A percentile compares a stretch with the other conserved stretches of the same genome.
These are phyloP conservation scores for Andinoacara biseriatus DNA, from an alignment of 2,113 vertebrate species.

Conservation along the genomic window DNA sequence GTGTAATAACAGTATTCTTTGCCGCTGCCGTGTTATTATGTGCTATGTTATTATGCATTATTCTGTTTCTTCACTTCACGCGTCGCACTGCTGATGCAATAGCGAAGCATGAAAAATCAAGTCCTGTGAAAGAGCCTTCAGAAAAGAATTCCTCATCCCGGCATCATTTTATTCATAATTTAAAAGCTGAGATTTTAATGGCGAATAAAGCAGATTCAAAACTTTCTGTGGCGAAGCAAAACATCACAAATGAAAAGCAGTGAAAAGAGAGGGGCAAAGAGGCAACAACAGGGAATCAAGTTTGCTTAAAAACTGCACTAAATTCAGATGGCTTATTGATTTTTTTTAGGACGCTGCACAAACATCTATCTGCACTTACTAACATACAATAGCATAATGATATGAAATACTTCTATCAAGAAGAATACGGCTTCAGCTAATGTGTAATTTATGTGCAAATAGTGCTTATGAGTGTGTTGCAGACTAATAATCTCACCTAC, in stretches of 20 bases:
- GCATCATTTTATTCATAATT: conserved; percentile 10
- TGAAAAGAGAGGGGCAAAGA: neutral
- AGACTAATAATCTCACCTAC: conserved; percentile 34
- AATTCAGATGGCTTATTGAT: conserved; percentile 6
- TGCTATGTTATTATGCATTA: neutral
- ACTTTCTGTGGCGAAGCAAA: neutral
- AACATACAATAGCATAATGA: neutral
- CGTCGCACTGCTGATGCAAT: conserved; percentile 1
- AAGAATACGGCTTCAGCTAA: conserved; percentile 26
- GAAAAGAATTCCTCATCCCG: neutral
- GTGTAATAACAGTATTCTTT: neutral
- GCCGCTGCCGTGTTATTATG: neutral
- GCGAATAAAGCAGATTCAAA: neutral
- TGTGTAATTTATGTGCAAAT: conserved; percentile 69
- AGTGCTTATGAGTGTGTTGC: conserved; percentile 12
- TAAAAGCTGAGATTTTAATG: neutral
- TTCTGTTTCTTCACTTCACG: neutral
- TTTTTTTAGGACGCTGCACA: conserved; percentile 2
- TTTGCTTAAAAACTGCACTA: neutral
- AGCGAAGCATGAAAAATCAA: neutral
- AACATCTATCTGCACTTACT: conserved; percentile 12
- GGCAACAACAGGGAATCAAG: neutral
- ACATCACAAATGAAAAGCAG: neutral
- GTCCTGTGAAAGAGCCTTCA: neutral
- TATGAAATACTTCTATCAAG: conserved; percentile 18